These are phyloP conservation scores for Geodia barretti DNA, from an alignment of 37 sponge, comb jelly and placozoan species.

Conservation along the genomic window DNA sequence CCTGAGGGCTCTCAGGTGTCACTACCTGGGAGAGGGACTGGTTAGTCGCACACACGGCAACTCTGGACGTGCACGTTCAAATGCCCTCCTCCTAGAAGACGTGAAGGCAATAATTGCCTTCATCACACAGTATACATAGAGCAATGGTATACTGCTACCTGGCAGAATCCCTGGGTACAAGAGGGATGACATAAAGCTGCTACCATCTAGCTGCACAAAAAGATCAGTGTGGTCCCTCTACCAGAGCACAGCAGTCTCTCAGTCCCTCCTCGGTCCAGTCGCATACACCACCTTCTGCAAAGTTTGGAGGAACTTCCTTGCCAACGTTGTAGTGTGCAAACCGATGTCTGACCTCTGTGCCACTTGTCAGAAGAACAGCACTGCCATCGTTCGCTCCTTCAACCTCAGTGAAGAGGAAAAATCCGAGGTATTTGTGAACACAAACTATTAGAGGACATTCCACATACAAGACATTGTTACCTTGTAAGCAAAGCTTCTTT, in stretches of 20 bases:
- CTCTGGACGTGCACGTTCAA: not conserved
- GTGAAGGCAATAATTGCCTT: not conserved
- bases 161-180: not conserved
- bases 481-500: not conserved
- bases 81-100: not conserved
- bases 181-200: not conserved
- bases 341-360: not conserved
- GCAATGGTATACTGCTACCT: not conserved
- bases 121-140: not conserved
- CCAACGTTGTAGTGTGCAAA: not conserved
- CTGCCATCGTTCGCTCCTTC: not conserved
- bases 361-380: not conserved
- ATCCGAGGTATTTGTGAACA: not conserved
- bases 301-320: too few species aligned
- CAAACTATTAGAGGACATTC: not conserved
- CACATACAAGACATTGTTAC: not conserved
- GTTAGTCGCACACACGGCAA: not conserved
- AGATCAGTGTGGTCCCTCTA: too few species aligned
- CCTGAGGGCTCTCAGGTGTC: not conserved
- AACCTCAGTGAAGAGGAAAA: not conserved
- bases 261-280: too few species aligned
- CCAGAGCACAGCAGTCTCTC: too few species aligned
- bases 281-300: too few species aligned
- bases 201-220: not conserved
- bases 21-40: not conserved